phyloP scores from a whole-genome alignment of 2,888 invertebrate species.

The Chrysolina americana region DNA sequence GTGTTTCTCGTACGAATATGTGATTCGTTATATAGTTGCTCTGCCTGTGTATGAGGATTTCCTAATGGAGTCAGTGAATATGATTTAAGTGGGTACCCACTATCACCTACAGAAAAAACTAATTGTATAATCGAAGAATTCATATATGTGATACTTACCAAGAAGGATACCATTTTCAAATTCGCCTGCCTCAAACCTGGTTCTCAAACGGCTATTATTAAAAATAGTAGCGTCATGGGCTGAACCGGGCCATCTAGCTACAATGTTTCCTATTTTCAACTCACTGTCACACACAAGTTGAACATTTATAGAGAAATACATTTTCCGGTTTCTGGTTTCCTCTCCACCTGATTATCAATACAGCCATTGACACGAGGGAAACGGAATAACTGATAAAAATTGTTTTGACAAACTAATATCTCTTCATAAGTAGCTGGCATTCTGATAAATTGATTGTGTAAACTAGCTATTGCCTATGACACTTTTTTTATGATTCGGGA shows the following conservation, averaged over 20 bases:
- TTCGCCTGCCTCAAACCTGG: neutral
- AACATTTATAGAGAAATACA: no score
- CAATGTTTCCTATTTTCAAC: neutral
- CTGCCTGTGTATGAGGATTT: constrained; percentile 14
- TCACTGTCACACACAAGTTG: neutral
- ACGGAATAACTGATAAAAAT: no score
- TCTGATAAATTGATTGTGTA: no score
- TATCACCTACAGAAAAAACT: neutral
- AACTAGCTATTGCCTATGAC: no score
- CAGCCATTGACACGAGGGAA: no score
- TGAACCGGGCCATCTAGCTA: neutral
- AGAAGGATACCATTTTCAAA: neutral
- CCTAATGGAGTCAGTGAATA: constrained; percentile 24
- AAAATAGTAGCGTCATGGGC: neutral
- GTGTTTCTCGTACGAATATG: constrained; percentile 22
- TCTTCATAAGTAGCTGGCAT: no score
- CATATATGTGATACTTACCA: neutral
- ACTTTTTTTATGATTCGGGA: no score
- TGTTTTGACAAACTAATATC: no score
- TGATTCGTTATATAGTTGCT: constrained; percentile 21
- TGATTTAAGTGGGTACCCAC: constrained; percentile 17
- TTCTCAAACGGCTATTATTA: neutral
- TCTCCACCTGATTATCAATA: no score
- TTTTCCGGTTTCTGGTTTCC: no score
- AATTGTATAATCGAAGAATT: neutral